phyloP scores from a whole-genome alignment of 2,888 invertebrate species.

The Eristalis tenax region DNA sequence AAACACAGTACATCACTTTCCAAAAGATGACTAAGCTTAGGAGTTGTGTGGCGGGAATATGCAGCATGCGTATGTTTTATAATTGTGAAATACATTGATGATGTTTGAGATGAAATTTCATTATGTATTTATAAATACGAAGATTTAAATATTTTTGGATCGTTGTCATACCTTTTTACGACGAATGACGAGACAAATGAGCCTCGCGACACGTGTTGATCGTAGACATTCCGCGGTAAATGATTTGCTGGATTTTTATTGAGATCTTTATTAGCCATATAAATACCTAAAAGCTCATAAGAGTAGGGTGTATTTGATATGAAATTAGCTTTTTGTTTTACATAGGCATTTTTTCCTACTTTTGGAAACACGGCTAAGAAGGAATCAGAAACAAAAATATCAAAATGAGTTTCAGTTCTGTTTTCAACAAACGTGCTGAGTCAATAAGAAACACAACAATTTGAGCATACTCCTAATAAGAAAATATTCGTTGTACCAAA shows the following conservation, averaged over 20 bases:
- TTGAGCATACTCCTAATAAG: no score
- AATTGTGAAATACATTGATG: neutral
- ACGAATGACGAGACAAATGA: neutral
- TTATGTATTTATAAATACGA: neutral
- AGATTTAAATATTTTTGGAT: neutral
- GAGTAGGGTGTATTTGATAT: no score
- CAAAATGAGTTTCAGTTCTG: no score
- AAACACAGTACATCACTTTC: neutral
- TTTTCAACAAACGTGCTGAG: no score
- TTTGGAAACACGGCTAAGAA: no score
- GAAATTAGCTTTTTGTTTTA: no score
- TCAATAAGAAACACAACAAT: no score
- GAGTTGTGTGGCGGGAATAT: neutral
- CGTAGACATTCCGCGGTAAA: neutral
- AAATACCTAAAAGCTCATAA: no score
- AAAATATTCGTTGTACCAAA: no score
- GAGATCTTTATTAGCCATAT: no score
- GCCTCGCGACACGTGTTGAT: neutral
- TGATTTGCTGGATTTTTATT: neutral
- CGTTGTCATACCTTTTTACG: neutral
- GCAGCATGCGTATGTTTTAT: neutral
- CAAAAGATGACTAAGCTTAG: neutral
- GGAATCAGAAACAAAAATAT: no score
- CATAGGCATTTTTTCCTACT: no score
- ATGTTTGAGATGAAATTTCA: neutral